Conservation (phyloP, 2,888 invertebrate species). For the Acleris emargana region DNA sequence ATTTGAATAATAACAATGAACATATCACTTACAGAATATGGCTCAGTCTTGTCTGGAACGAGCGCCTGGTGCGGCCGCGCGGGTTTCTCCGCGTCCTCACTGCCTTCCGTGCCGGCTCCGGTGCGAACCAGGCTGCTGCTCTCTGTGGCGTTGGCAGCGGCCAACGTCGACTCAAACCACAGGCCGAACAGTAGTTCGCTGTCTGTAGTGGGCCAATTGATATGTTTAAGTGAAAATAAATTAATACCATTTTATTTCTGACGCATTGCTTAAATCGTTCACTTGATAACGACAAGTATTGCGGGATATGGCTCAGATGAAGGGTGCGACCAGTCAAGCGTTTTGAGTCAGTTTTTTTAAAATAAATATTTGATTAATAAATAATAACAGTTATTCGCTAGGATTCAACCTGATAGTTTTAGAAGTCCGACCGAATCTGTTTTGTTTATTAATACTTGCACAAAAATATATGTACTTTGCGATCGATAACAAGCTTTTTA, state of each 20-base stretch:
- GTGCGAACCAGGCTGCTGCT: constrained; percentile 68
- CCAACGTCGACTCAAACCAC: constrained; percentile 97
- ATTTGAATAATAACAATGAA: not conserved
- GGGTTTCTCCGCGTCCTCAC: constrained; percentile 75
- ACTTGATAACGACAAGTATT: too few species aligned
- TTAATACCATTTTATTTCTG: not conserved
- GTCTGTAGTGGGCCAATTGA: constrained; percentile 81
- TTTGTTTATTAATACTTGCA: too few species aligned
- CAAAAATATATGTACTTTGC: too few species aligned
- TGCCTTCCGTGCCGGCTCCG: constrained; percentile 76
- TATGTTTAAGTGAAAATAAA: not conserved
- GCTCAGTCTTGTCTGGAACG: constrained; percentile 79
- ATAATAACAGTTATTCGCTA: too few species aligned
- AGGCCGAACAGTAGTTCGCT: constrained; percentile 94
- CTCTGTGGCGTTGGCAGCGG: constrained; percentile 89
- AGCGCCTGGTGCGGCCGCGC: constrained; percentile 68
- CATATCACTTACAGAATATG: constrained; percentile 70
- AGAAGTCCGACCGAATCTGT: too few species aligned
- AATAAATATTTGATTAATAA: too few species aligned
- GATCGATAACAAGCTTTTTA: too few species aligned
- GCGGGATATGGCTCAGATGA: too few species aligned
- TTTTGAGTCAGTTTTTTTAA: too few species aligned
- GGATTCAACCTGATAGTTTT: too few species aligned
- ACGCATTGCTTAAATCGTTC: too few species aligned
- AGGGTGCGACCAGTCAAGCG: too few species aligned